These are phyloP conservation scores for Etheostoma nigrum DNA, from an alignment of 2,797 vertebrate species.

Conservation along the genomic window DNA sequence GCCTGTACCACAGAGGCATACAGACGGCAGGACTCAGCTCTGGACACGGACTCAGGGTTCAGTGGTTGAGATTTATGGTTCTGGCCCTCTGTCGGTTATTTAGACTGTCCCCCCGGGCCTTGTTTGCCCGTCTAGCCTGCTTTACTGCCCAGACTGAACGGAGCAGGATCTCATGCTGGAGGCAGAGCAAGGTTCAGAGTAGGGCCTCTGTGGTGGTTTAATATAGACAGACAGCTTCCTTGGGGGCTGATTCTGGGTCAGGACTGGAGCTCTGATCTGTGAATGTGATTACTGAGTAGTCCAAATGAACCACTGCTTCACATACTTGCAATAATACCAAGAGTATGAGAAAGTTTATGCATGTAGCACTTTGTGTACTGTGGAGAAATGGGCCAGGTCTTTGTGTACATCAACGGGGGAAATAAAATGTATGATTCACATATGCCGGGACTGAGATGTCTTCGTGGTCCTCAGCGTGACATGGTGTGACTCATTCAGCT, in stretches of 20 bases:
- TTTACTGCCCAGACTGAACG: conserved; percentile 47
- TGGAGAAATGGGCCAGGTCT: neutral
- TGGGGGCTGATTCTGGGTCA: conserved; percentile 32
- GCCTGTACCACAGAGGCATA: neutral
- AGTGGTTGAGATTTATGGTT: conserved; percentile 56
- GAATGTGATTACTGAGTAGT: conserved; percentile 9
- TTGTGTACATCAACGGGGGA: neutral
- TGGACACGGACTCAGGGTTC: conserved; percentile 42
- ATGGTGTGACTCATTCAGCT: conserved; percentile 25
- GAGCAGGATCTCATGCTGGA: conserved; percentile 59
- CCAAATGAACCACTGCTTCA: conserved; percentile 13
- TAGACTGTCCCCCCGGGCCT: conserved; percentile 44
- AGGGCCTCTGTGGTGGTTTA: conserved; percentile 37
- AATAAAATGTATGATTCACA: conserved; percentile 6
- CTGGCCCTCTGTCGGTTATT: conserved; percentile 31
- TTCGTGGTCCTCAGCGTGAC: conserved; percentile 17
- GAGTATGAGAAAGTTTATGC: conserved; percentile 4
- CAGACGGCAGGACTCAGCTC: conserved; percentile 31
- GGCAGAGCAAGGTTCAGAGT: conserved; percentile 40
- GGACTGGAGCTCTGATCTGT: conserved; percentile 30
- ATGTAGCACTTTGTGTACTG: neutral
- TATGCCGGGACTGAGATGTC: conserved; percentile 3
- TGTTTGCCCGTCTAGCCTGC: conserved; percentile 53
- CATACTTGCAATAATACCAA: conserved; percentile 13
- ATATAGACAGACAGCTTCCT: conserved; percentile 47